phyloP scores from a whole-genome alignment of 2,888 invertebrate species.

The Drosophila sordidula region DNA sequence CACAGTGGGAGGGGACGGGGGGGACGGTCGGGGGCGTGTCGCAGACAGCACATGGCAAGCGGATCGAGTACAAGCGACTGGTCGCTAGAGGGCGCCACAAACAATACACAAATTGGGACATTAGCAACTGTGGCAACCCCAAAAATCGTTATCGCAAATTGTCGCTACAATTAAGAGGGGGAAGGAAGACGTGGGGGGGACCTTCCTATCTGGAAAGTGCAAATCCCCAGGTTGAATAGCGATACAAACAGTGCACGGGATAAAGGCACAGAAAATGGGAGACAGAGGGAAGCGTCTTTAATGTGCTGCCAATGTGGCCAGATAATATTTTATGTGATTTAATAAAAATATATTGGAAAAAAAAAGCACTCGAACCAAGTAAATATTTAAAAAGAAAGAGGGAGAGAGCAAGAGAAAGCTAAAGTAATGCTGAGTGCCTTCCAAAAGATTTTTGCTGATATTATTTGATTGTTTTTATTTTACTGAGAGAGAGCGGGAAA shows the following conservation, averaged over 20 bases:
- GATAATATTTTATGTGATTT: slow-evolving; percentile 42
- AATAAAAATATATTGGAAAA: slow-evolving; percentile 35
- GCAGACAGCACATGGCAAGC: slow-evolving; percentile 9
- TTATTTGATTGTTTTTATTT: slow-evolving; percentile 16
- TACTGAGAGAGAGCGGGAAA: too few relatives aligned
- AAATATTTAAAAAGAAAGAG: slow-evolving; percentile 33
- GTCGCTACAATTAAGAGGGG: slow-evolving; percentile 56
- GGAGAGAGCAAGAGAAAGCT: background rate
- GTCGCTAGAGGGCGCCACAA: slow-evolving; percentile 61
- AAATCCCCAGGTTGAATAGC: slow-evolving; percentile 10
- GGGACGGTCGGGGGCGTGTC: slow-evolving; percentile 5
- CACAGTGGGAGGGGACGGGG: background rate
- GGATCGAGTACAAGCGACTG: slow-evolving; percentile 3
- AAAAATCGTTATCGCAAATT: slow-evolving; percentile 63
- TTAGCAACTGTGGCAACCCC: slow-evolving; percentile 48
- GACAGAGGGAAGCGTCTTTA: slow-evolving; percentile 13
- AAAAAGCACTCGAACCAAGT: slow-evolving; percentile 46
- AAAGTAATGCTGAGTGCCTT: slow-evolving; percentile 12
- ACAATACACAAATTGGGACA: slow-evolving; percentile 64
- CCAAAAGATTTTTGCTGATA: background rate
- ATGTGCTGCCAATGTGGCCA: slow-evolving; percentile 11
- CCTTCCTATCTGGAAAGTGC: background rate
- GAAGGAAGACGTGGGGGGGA: background rate
- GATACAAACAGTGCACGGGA: slow-evolving; percentile 18
- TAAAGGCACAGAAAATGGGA: slow-evolving; percentile 1